A percentile compares a stretch with the other conserved stretches of the same genome.
phyloP scores from a whole-genome alignment of 2,888 invertebrate species.

The Caenorhabditis doughertyi region DNA sequence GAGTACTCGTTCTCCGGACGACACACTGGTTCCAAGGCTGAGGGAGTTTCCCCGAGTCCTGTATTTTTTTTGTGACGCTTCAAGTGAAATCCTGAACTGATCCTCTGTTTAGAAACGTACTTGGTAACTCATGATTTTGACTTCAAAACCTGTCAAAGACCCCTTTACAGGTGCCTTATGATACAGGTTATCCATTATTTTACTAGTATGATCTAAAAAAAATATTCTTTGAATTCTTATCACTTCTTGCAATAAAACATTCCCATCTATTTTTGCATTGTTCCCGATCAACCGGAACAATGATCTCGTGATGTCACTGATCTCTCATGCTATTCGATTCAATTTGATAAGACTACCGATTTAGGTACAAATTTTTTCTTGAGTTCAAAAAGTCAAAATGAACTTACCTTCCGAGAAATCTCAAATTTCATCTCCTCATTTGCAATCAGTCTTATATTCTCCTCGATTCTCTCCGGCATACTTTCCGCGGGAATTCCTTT shows the following conservation, averaged over 20 bases:
- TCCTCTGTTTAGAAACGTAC: no score
- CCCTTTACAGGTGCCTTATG: no score
- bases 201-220: no score
- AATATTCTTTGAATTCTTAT: not conserved
- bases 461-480: conserved; percentile 63
- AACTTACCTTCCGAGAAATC: conserved; percentile 14
- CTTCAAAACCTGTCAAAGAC: no score
- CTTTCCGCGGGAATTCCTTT: conserved; percentile 8
- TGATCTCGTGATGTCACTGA: conserved; percentile 21
- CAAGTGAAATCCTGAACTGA: no score
- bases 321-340: not conserved
- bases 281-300: not conserved
- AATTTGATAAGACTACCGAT: not conserved
- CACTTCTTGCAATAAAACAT: conserved; percentile 3
- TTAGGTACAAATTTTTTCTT: no score
- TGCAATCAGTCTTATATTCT: conserved; percentile 59
- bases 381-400: not conserved
- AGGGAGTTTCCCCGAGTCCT: no score
- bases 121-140: no score
- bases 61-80: no score
- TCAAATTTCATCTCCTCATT: conserved; percentile 59
- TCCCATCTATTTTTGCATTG: not conserved
- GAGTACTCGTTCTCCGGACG: no score
- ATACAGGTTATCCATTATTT: no score
- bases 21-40: no score